phyloP scores from a whole-genome alignment of 2,797 vertebrate genomes.

The Clamator glandarius region DNA sequence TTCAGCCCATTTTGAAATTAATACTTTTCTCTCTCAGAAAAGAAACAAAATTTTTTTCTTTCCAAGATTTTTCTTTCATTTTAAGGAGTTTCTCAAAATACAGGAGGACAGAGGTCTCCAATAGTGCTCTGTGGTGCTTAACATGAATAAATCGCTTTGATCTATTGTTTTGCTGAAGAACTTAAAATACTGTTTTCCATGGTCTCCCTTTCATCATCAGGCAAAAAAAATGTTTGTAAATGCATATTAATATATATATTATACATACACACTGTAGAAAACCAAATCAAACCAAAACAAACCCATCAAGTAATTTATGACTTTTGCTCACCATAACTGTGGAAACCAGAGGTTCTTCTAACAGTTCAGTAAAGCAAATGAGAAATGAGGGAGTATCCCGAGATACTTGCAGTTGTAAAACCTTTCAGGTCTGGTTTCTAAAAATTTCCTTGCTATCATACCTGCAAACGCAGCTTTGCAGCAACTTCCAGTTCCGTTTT shows the following conservation, averaged over 20 bases:
- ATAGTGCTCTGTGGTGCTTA: neutral
- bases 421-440: neutral
- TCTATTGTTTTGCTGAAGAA: neutral
- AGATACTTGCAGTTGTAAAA: neutral
- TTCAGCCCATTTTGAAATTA: neutral
- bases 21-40: neutral
- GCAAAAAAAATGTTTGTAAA: neutral
- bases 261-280: neutral
- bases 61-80: neutral
- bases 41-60: neutral
- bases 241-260: neutral
- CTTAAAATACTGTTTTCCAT: neutral
- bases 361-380: neutral
- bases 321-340: neutral
- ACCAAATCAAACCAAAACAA: neutral
- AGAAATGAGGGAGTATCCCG: neutral
- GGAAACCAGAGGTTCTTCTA: neutral
- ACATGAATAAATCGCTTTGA: neutral
- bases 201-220: neutral
- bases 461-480: constrained; percentile 23
- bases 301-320: neutral
- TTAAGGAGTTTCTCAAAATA: neutral
- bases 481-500: constrained; percentile 12
- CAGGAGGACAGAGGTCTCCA: neutral
- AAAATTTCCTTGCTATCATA: neutral